Evolutionary conservation across 1,140 invertebrate species (phyloP).

Genomic region (Harlomillsia oculata): DNA sequence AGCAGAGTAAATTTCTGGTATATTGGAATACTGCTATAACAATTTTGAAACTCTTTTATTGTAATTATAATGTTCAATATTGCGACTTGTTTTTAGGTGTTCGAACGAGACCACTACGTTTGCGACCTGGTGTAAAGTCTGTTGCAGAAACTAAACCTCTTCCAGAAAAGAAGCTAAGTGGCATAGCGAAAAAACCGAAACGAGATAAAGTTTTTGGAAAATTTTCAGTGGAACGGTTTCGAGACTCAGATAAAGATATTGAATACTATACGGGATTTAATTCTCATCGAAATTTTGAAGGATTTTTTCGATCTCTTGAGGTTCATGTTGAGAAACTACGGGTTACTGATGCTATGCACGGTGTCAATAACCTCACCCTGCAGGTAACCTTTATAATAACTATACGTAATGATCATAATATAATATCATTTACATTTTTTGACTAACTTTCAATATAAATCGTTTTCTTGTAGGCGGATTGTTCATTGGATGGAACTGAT

Average conservation of each 20-base stretch:
- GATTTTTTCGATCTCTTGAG: slow-evolving; percentile 28
- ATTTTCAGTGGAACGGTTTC: slow-evolving; percentile 32
- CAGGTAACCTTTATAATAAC: neutral
- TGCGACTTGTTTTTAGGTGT: too few relatives aligned
- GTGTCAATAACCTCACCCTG: slow-evolving; percentile 3
- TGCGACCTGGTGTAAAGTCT: too few relatives aligned
- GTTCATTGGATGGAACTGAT: too few relatives aligned
- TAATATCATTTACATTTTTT: too few relatives aligned
- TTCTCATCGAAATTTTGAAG: slow-evolving; percentile 28
- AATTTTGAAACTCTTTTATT: too few relatives aligned
- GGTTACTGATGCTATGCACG: slow-evolving; percentile 29
- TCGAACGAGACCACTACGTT: too few relatives aligned
- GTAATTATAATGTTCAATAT: too few relatives aligned
- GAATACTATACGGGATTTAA: slow-evolving; percentile 34
- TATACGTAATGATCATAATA: too few relatives aligned
- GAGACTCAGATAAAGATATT: slow-evolving; percentile 30
- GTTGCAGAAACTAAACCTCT: neutral
- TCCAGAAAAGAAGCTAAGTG: neutral
- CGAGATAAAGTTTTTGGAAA: slow-evolving; percentile 17
- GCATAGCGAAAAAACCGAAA: slow-evolving; percentile 15
- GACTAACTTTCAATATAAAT: too few relatives aligned
- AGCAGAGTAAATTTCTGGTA: too few relatives aligned
- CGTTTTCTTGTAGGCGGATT: too few relatives aligned
- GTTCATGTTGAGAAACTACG: slow-evolving; percentile 23
- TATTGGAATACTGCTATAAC: too few relatives aligned